phyloP scores from a whole-genome alignment of 2,797 vertebrate species.

The Apogon hyalosoma region DNA sequence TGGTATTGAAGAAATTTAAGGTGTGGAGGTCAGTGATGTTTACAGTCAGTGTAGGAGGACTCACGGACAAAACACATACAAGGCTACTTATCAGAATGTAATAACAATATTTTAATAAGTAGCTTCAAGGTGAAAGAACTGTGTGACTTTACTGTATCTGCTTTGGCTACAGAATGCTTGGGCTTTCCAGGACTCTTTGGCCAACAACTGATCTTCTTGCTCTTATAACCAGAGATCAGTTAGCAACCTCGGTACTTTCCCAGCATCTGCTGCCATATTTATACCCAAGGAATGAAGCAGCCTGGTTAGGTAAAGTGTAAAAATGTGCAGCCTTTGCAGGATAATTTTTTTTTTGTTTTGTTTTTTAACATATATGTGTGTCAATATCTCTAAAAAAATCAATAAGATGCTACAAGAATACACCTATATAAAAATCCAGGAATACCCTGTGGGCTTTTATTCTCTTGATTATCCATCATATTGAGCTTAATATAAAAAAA shows the following conservation, averaged over 20 bases:
- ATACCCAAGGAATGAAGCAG: conserved; percentile 66
- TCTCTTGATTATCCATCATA: neutral
- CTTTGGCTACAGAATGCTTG: conserved; percentile 50
- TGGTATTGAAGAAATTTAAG: neutral
- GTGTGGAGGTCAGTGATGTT: neutral
- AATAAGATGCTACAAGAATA: neutral
- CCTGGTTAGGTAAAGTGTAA: conserved; percentile 44
- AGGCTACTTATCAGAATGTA: neutral
- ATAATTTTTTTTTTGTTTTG: neutral
- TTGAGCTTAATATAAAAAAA: neutral
- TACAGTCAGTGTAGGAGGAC: neutral
- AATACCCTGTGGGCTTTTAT: neutral
- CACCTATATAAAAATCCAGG: neutral
- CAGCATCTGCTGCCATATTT: conserved; percentile 81
- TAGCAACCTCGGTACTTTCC: conserved; percentile 80
- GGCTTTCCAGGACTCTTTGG: conserved; percentile 65
- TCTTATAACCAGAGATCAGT: conserved; percentile 80
- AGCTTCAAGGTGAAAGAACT: conserved; percentile 2
- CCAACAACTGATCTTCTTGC: conserved; percentile 72
- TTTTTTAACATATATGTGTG: neutral
- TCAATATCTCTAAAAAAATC: neutral
- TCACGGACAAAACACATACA: neutral
- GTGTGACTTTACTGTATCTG: conserved; percentile 65
- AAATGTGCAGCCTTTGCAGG: conserved; percentile 4
- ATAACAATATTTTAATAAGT: neutral